Base-by-base conservation (phyloP, 2,113 vertebrate species). In the Hemicordylus capensis region DNA sequence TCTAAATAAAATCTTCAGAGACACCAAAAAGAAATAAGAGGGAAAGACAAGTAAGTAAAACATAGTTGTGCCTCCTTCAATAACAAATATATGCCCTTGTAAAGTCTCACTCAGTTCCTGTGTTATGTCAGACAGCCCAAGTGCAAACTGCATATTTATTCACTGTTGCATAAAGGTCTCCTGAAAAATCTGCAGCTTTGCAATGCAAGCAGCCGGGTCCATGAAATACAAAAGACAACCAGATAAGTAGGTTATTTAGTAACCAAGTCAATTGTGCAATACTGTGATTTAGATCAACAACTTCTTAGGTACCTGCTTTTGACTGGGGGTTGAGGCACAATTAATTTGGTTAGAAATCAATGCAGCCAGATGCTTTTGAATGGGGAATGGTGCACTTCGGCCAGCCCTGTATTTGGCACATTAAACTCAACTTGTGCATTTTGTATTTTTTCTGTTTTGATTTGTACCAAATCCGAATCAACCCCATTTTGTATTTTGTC, bases 31-130 rank as follows among this genome's bases (percentile, higher is more conserved):
- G 34, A 67, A 67, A 81, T 81, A 19, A 54, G 10, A 54, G 17
- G 12, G 51, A 10, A 37, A 51, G 46, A n/a, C 15, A 19, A 64
- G 1, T 22, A 17, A 79, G 28, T 6, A 81, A 26, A 61, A 2
- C 4, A 6, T 83, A 28, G 78, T 34, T 81, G 59, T 84, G 46
- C 2, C 24, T 85, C 1, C 2, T n/a, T 24, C 88, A 56, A 67
- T 48, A 80, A 24, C 39, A 89, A 51, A 11, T 81, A 4, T 6
- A 4, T 87, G n/a, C 58, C 31, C 67, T 88, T 90, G 46, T 11
- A 3, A 17, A 86, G 6, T 10, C 4, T 76, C 72, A 14, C 56
- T 82, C 76, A 80, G 20, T 0, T 59, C 34, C 0, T 75, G 24
- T 58, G 24, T 14, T 39, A 67, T 61, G 39, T 44, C 17, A 31